These are phyloP conservation scores for Nasonovia ribisnigri DNA, from an alignment of 2,888 invertebrate genomes.

Conservation along the genomic window DNA sequence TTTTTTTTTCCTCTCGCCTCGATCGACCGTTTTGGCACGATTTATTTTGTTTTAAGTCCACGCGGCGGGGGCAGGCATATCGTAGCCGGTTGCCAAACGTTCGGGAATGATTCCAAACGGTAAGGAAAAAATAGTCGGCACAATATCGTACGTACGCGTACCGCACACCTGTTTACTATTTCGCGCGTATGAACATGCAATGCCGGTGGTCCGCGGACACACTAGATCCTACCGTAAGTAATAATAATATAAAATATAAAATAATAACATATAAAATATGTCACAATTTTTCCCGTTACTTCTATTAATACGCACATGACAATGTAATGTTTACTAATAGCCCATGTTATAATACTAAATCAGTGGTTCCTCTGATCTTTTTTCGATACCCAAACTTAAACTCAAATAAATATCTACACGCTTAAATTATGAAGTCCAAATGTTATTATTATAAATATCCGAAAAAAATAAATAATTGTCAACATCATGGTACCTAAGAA, in stretches of 20 bases:
- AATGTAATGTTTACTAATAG: background rate
- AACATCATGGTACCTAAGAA: background rate
- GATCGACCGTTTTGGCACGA: conserved; percentile 54
- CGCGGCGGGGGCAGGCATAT: background rate
- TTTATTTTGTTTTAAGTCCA: conserved; percentile 47
- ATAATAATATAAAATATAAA: background rate
- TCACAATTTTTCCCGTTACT: background rate
- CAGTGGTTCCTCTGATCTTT: background rate
- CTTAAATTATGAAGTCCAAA: background rate
- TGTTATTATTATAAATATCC: background rate
- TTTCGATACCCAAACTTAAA: background rate
- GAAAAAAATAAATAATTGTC: background rate
- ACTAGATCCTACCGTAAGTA: conserved; percentile 36
- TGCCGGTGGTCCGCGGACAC: conserved; percentile 53
- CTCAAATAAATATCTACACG: background rate
- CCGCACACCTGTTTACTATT: conserved; percentile 49
- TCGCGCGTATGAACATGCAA: conserved; percentile 24
- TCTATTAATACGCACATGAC: background rate
- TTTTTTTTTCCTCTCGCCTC: conserved; percentile 16
- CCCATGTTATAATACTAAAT: background rate
- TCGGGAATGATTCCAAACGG: conserved; percentile 64
- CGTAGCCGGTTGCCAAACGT: conserved; percentile 57
- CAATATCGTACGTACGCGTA: background rate
- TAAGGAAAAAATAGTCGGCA: conserved; percentile 58
- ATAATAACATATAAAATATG: background rate